phyloP scores from a whole-genome alignment of 2,113 vertebrate species.

The Spea multiplicata region DNA sequence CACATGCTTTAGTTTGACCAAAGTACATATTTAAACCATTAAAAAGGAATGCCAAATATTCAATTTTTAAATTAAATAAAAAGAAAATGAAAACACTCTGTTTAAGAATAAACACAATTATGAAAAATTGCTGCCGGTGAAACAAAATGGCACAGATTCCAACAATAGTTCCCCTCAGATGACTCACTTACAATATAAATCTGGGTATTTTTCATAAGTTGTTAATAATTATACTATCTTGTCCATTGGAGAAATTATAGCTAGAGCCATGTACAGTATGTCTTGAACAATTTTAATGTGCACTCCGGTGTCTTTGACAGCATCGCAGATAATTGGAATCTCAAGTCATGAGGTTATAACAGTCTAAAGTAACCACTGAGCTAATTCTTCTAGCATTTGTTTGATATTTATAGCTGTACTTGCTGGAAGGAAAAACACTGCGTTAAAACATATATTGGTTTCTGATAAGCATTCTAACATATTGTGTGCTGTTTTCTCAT shows the following conservation, averaged over 20 bases:
- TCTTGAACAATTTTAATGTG: constrained; percentile 31
- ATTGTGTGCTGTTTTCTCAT: too few relatives aligned
- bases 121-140: too few relatives aligned
- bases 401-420: constrained; percentile 41
- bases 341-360: constrained; percentile 40
- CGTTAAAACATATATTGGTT: background rate
- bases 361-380: constrained; percentile 38
- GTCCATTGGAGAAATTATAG: constrained; percentile 12
- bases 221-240: constrained; percentile 20
- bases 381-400: constrained; percentile 36
- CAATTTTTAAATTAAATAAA: too few relatives aligned
- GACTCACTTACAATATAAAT: constrained; percentile 7
- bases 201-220: background rate
- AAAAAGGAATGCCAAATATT: too few relatives aligned
- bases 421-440: constrained; percentile 12
- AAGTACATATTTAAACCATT: too few relatives aligned
- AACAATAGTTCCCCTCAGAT: background rate
- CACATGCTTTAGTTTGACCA: too few relatives aligned
- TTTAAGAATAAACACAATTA: too few relatives aligned
- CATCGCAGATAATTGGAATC: constrained; percentile 43
- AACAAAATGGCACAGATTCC: too few relatives aligned
- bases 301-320: constrained; percentile 31
- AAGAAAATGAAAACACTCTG: too few relatives aligned
- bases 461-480: constrained; percentile 5
- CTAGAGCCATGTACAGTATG: constrained; percentile 10